Evolutionary conservation across 1,140 invertebrate genomes (phyloP), one percentile per base, ranked within the genome.

Genomic region (Mylabris phalerata): DNA sequence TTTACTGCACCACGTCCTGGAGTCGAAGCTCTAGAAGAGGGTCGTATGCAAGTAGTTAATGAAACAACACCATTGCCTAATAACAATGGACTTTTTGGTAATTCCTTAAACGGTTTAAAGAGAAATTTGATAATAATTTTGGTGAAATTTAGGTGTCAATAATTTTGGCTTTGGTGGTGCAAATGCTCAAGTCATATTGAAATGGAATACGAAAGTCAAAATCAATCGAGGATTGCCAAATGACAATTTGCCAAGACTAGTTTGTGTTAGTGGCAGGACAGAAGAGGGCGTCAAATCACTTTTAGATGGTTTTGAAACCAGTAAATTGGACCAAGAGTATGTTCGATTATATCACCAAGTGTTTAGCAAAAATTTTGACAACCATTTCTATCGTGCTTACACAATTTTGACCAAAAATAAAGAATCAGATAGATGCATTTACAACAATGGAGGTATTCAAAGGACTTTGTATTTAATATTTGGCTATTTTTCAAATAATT

Each of bases 1-100:
- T 93, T 81, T 72, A 77, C 80, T 2, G 77, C 72, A 3, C 84
- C 90, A 5, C 89, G 90, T 65, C 77, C 84, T 27, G 82, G 86
- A 27, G 89, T 94, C 44, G 74, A 81, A n/a, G 83, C 85, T 1
- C 73, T 95, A 1, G 67, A 76, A 3, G 82, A 89, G 60, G 88
- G 88, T 0, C 74, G 82, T 27, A 75, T 95, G 9, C 76, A 84
- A 66, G 84, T 88, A 2, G 83, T 92, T 1, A 81, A 81, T 0
- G 82, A 89, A 46, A 79, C 81, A 44, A 84, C 77, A 0, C 76
- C 78, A 0, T 72, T 80, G 44, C 80, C 82, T 38, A 83, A 80
- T 41, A 38, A 78, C 45, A 79, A 79, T 41, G 79, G 80, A 11
- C 13, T 13, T 13, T 13, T 13, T 13, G 13, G 13, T 13, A 13